Base-by-base conservation (phyloP, 2,888 invertebrate species). In the Peribatodes rhomboidaria region DNA sequence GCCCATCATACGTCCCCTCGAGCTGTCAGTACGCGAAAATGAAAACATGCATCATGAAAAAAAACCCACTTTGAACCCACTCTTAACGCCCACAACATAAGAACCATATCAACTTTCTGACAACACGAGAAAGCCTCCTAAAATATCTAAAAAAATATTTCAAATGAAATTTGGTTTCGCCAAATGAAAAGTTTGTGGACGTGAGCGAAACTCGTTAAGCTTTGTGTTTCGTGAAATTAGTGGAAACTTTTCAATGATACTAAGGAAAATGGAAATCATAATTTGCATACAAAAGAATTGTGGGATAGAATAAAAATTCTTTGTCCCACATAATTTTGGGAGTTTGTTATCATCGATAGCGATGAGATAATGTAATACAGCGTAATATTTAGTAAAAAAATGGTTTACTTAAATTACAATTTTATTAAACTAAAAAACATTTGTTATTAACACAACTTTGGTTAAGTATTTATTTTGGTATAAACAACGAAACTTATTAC, bases 21-120 rank as follows among this genome's bases (percentile, higher is more conserved):
- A 82, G 84, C 86, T 92, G 91, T 91, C 92, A 90, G 79, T 79
- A 80, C 81, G 88, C 77, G 86, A 86, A 92, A 92, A 91, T 90
- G 90, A 90, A 91, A 90, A 88, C 89, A 89, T 90, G 89, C 86
- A 89, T 90, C 89, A 89, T 83, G 81, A 74, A 76, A 76, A n/a
- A 71, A 63, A 62, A 67, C 54, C 60, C 41, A 22, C 66, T 44
- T 65, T 57, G 72, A 82, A 80, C 71, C 65, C 75, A 66, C 83
- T 84, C 79, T 77, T 85, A 83, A 70, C 14, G 6, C 33, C 47
- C 39, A 55, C 1, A 8, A 7, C 22, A 55, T 68, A 83, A 74
- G 73, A 76, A 70, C 67, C 64, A 52, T 35, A 42, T 42, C 50
- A 63, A 72, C 68, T 72, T 77, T 75, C 61, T 53, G 61, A 58